phyloP scores from a whole-genome alignment of 2,797 vertebrate genomes.

The Manis crassicaudata region DNA sequence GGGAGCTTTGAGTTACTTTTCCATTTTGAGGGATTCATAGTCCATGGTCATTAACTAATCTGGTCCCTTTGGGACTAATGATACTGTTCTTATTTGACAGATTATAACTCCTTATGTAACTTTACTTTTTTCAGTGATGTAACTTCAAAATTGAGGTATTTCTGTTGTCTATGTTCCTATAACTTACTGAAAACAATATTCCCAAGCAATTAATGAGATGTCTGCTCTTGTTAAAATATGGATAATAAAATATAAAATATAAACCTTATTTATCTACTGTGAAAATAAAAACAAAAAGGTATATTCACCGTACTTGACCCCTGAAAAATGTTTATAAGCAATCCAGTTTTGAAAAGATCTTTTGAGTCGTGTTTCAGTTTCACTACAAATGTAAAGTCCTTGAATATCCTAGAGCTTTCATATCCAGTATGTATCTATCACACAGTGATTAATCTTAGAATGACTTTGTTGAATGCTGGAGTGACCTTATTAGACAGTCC shows the following conservation, averaged over 20 bases:
- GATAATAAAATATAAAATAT: neutral
- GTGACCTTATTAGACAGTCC: neutral
- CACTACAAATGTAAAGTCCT: neutral
- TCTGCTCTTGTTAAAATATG: neutral
- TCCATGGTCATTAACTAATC: neutral
- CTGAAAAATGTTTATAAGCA: neutral
- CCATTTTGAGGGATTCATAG: neutral
- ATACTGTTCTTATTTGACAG: neutral
- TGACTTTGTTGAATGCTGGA: constrained; percentile 21
- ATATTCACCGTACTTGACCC: neutral
- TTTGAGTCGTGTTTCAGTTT: neutral
- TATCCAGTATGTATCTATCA: neutral
- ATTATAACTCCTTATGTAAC: neutral
- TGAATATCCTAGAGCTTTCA: neutral
- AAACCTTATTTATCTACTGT: neutral
- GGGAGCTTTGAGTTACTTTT: neutral
- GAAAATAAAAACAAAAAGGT: neutral
- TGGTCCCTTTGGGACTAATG: neutral
- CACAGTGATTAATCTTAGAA: neutral
- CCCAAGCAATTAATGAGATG: neutral
- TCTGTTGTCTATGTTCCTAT: neutral
- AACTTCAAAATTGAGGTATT: neutral
- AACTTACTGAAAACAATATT: neutral
- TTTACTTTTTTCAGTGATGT: neutral
- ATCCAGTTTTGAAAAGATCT: neutral